Base-by-base conservation (phyloP, 2,888 invertebrate species). In the Camptogramma bilineatum region DNA sequence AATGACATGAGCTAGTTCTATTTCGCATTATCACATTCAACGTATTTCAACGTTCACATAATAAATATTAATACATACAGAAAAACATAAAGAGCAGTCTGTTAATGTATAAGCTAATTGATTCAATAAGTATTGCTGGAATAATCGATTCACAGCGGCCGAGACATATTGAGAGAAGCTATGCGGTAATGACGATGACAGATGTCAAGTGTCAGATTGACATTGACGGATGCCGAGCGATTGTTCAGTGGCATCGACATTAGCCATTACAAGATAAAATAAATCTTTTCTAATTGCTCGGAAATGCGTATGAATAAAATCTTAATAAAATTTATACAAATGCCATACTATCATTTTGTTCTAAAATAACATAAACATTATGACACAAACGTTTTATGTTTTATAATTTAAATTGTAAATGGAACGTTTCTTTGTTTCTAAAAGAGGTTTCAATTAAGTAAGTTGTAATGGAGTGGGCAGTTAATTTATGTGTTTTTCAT, bases 161-260 rank as follows among this genome's bases (percentile, higher is more conserved):
- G 46, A 24, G 62, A 62, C 51, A 48, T 59, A 64, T 63, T 61
- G 53, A 68, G 67, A 61, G 50, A 60, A 64, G 58, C 59, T 60
- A 70, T 63, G 62, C 65, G 58, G 63, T 66, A 67, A 65, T 61
- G 58, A 54, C 61, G 52, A 46, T 64, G 69, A 64, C 68, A 66
- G 66, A 13, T 68, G 68, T 66, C 71, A 72, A 58, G 46, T 70
- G 72, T 65, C 70, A 71, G 68, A 70, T 72, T 70, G 72, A 70
- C 68, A 70, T 50, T 66, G 70, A 66, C 52, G 55, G 61, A 62
- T 60, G 56, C 51, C 64, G 54, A 47, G 59, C 64, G 31, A 62
- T 60, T 65, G 63, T 66, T 44, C 28, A 50, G 7, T 16, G 31
- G 47, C 47, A 44, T 28, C 4, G 28, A 28, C 28, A 56, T 17